Base-by-base conservation (phyloP, 2,113 vertebrate genomes). In the Amphilophus citrinellus region DNA sequence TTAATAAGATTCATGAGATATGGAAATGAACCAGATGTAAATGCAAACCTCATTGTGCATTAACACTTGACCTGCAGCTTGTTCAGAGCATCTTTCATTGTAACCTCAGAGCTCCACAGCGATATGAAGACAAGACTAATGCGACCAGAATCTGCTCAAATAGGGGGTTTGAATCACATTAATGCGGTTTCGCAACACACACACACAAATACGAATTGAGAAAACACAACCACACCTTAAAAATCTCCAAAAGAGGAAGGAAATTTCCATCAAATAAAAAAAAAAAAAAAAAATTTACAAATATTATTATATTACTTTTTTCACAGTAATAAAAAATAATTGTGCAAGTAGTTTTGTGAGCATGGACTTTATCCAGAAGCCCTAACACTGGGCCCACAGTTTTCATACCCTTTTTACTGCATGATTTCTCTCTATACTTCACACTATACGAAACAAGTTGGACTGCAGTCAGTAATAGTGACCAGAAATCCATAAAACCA, bases 401-500 rank as follows among this genome's bases (percentile, higher is more conserved):
- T 68, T 44, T 13, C 13, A 14, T 15, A 42, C 37, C 61, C 6
- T 32, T 80, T 53, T 59, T 61, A 22, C 27, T 2, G 3, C 44
- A 27, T 63, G 10, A 57, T 11, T 58, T 77, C 32, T 57, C 5
- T 37, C 68, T 77, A 61, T 77, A 7, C 66, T 35, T 37, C 18
- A 50, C 44, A 58, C 37, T 14, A 57, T 61, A 59, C 18, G 77
- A 13, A 79, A 37, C n/a, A 53, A 56, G 39, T 56, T 59, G 22
- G 20, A 20, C 65, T 6, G 6, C 13, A 73, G 14, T 57, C 18
- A 50, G 61, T 77, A n/a, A 76, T 53, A 82, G 39, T 50, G 66
- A 59, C n/a, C 10, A 68, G 71, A 84, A 79, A 84, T 86, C 82
- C 58, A 76, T 84, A 77, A 78, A 83, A 47, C 42, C 24, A 1